These are phyloP conservation scores for Steinernema scapterisci DNA, from an alignment of 2,888 invertebrate genomes.

Conservation along the genomic window DNA sequence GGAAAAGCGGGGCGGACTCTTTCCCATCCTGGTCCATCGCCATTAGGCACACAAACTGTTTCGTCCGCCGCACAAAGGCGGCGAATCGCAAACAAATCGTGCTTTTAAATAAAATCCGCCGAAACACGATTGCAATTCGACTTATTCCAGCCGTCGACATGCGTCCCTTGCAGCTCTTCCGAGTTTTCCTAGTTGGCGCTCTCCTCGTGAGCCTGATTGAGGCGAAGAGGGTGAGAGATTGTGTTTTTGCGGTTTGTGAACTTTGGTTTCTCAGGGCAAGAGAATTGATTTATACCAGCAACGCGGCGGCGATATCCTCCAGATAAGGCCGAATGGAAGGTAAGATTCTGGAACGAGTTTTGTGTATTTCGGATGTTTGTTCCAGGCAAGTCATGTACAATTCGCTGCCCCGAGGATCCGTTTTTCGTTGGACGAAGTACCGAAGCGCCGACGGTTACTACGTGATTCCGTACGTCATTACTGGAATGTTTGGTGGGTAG, in stretches of 20 bases:
- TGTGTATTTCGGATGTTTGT: too few relatives aligned
- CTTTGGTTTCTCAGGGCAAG: slow-evolving; percentile 41
- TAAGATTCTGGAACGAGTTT: too few relatives aligned
- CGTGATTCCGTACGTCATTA: slow-evolving; percentile 55
- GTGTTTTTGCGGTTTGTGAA: too few relatives aligned
- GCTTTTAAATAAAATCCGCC: slow-evolving; percentile 25
- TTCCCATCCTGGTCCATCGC: slow-evolving; percentile 41
- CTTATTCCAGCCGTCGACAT: background rate
- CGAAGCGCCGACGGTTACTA: slow-evolving; percentile 48
- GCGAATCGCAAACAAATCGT: slow-evolving; percentile 29
- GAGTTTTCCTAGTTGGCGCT: background rate
- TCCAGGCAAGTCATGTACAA: slow-evolving; percentile 39
- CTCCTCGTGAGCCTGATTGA: background rate
- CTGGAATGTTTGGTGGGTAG: slow-evolving; percentile 51
- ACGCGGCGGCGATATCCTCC: slow-evolving; percentile 54
- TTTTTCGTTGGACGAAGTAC: slow-evolving; percentile 49
- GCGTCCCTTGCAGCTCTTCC: background rate
- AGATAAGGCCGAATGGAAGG: slow-evolving; percentile 40
- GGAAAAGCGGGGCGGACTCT: too few relatives aligned
- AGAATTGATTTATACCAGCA: slow-evolving; percentile 53
- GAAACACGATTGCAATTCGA: slow-evolving; percentile 28
- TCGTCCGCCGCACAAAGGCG: background rate
- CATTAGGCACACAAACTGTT: slow-evolving; percentile 15
- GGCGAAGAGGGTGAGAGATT: slow-evolving; percentile 3
- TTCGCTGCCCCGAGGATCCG: slow-evolving; percentile 46